Conservation (phyloP, 2,113 vertebrate genomes). For the Microcebus ravelobensis region DNA sequence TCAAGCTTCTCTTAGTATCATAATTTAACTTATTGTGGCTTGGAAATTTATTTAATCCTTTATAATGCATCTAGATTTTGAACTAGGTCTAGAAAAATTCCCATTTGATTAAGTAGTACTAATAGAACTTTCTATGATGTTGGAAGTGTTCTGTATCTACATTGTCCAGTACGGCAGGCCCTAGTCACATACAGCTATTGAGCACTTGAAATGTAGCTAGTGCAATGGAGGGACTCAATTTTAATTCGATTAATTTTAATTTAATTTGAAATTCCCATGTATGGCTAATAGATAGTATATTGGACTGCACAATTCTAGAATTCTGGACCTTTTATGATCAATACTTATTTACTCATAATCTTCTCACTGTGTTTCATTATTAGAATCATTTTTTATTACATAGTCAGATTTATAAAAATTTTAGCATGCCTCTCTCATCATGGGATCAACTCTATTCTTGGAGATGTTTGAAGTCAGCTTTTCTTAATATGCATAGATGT, state of each 20-base stretch:
- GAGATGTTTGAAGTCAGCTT: neutral
- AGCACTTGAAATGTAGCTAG: neutral
- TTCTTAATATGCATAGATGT: neutral
- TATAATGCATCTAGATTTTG: neutral
- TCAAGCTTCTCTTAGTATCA: neutral
- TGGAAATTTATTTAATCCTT: neutral
- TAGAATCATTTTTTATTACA: neutral
- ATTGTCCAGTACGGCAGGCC: neutral
- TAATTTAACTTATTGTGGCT: neutral
- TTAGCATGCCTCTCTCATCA: neutral
- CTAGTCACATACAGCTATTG: neutral
- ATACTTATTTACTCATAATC: neutral
- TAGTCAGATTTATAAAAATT: neutral
- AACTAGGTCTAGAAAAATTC: neutral
- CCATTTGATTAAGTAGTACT: neutral
- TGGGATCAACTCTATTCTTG: neutral
- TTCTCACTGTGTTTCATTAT: neutral
- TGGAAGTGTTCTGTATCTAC: neutral
- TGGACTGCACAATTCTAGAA: neutral
- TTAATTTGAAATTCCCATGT: neutral
- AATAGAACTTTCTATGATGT: neutral
- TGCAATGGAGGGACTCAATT: neutral
- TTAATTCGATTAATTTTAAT: conserved; percentile 27
- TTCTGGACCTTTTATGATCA: conserved; percentile 4
- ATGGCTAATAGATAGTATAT: neutral